A percentile compares a stretch with the other conserved stretches of the same genome.
These are phyloP conservation scores for Apoderus coryli DNA, from an alignment of 2,888 invertebrate genomes.

Conservation along the genomic window DNA sequence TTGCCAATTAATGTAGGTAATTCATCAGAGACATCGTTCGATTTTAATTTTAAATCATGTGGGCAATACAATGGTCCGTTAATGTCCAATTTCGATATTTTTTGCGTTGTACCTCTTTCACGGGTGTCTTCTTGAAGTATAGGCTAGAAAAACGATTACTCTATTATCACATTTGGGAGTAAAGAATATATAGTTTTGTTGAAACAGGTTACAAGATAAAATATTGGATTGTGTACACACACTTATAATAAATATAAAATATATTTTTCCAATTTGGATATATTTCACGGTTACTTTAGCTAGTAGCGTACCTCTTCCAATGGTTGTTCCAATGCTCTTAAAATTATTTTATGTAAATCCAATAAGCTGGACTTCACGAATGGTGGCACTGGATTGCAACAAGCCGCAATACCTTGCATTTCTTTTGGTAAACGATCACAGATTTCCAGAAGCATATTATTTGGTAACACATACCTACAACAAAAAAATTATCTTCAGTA, in stretches of 20 bases:
- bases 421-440: conserved; percentile 79
- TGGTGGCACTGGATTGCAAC: conserved; percentile 88
- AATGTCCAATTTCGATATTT: conserved; percentile 32
- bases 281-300: too few relatives aligned
- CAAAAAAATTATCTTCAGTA: too few relatives aligned
- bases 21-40: conserved; percentile 39
- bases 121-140: conserved; percentile 33
- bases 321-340: conserved; percentile 54
- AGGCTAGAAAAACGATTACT: conserved; percentile 27
- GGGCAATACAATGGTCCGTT: conserved; percentile 44
- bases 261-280: too few relatives aligned
- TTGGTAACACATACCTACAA: conserved; percentile 77
- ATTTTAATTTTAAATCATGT: conserved; percentile 43
- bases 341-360: conserved; percentile 48
- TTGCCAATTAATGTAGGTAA: conserved; percentile 36
- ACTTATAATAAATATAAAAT: too few relatives aligned
- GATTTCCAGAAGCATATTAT: conserved; percentile 88
- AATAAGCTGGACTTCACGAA: conserved; percentile 39
- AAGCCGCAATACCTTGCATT: conserved; percentile 82
- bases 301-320: conserved; percentile 37
- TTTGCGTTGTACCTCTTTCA: conserved; percentile 26
- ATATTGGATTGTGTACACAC: too few relatives aligned
- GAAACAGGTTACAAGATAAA: too few relatives aligned
- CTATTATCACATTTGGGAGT: too few relatives aligned
- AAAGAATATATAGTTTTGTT: too few relatives aligned